These are phyloP conservation scores for Labia minor DNA, from an alignment of 2,888 invertebrate genomes.

Conservation along the genomic window DNA sequence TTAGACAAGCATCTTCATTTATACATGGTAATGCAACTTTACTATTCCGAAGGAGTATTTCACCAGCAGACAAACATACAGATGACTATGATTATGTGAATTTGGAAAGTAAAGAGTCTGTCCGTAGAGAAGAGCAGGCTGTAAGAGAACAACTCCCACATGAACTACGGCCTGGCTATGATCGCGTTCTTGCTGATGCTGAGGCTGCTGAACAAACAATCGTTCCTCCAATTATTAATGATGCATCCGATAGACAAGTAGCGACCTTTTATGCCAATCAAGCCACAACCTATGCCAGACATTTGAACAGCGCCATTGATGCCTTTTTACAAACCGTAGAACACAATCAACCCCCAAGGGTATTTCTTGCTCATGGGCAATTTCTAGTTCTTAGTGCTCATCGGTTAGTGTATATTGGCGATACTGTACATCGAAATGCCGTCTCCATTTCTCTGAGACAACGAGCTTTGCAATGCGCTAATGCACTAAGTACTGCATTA, in stretches of 20 bases:
- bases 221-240: conserved; percentile 38
- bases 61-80: conserved; percentile 37
- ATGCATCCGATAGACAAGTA: conserved; percentile 61
- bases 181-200: background rate
- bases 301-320: conserved; percentile 80
- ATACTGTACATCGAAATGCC: conserved; percentile 81
- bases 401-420: conserved; percentile 86
- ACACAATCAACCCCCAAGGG: conserved; percentile 78
- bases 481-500: conserved; percentile 68
- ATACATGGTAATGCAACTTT: conserved; percentile 75
- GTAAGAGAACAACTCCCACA: conserved; percentile 60
- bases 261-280: conserved; percentile 81
- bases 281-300: conserved; percentile 70
- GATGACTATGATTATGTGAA: conserved; percentile 90
- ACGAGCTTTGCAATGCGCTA: conserved; percentile 62
- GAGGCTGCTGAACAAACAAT: background rate
- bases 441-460: conserved; percentile 60
- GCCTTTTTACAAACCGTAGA: conserved; percentile 85
- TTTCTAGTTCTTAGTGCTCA: conserved; percentile 90
- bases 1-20: conserved; percentile 78
- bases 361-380: conserved; percentile 86
- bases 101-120: conserved; percentile 59
- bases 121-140: conserved; percentile 60
- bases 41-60: conserved; percentile 55
- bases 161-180: conserved; percentile 41